Evolutionary conservation across 2,113 vertebrate species (phyloP), one percentile per base, ranked within the genome.

Genomic region (Notiomystis cincta): DNA sequence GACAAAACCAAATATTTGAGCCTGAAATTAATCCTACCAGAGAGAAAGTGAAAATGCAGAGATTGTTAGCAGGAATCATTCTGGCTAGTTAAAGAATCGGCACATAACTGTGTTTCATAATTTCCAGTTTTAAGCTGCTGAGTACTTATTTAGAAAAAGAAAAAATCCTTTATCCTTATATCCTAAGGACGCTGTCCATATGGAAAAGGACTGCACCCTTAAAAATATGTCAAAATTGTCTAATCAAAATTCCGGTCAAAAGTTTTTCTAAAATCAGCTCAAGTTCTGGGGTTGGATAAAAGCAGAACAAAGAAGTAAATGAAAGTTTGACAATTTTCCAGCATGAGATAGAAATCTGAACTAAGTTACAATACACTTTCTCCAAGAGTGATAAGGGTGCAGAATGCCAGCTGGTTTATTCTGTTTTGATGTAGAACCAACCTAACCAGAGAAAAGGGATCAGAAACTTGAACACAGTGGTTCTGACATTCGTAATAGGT

Each of bases 1-100:
- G 72, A 72, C 30, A 91, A 89, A 96, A 47, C 50, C 87, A 95
- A 83, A 76, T 91, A 87, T 82, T 87, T 91, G 53, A 94, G 33
- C 10, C 50, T 87, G 62, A 91, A 94, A 91, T 79, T 92, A 95
- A 82, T 87, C 44, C 50, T 78, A 47, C 56, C 42, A 48, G 13
- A 82, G 57, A 57, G 30, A 69, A 91, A 65, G 33, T 33, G 56
- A 72, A 82, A 94, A 82, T 87, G 37, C 15, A 60, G 72, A 27
- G 19, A 51, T 87, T 53, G 31, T 42, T 84, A 87, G 33, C 30
- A 82, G 4, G 69, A 84, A 54, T 67, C n/a, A 57, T 89, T 77
- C 67, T 42, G 17, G 9, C 28, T 44, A 86, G 38, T 19, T 65
- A 51, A 87, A 86, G 33, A 93, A 83, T 47, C 35, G 31, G 38